Percentiles rank a stretch among this genome's conserved stretches.
These are phyloP conservation scores for Orestias chungarensis DNA, from an alignment of 2,797 vertebrate species.

Conservation along the genomic window DNA sequence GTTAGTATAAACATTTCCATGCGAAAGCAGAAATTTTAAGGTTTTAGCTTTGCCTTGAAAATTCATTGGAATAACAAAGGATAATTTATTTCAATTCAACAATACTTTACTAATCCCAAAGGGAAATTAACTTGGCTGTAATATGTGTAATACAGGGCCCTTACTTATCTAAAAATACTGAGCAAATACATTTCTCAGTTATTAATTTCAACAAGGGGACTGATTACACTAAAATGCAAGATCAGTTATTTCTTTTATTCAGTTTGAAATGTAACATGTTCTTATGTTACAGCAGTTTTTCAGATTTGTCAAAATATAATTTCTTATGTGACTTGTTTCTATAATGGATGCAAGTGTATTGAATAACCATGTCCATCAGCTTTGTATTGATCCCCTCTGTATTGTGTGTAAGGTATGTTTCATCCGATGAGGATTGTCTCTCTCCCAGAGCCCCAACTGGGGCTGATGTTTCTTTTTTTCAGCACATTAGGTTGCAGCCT, in stretches of 20 bases:
- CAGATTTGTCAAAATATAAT: slow-evolving; percentile 3
- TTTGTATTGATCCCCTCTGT: slow-evolving; percentile 64
- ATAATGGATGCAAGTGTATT: slow-evolving; percentile 50
- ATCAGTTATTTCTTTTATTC: background rate
- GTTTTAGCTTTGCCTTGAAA: slow-evolving; percentile 55
- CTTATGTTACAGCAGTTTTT: background rate
- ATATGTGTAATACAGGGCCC: background rate
- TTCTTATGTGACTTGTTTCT: slow-evolving; percentile 25
- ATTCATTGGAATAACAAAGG: background rate
- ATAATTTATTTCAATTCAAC: no score
- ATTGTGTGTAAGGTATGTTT: slow-evolving; percentile 69
- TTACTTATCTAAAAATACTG: background rate
- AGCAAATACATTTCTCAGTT: background rate
- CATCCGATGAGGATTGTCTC: slow-evolving; percentile 67
- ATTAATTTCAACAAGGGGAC: background rate
- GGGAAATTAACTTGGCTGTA: no score
- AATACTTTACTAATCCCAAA: no score
- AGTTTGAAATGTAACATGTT: background rate
- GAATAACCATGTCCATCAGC: slow-evolving; percentile 48
- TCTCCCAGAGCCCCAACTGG: slow-evolving; percentile 65
- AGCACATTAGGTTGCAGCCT: slow-evolving; percentile 80
- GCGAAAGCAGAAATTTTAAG: background rate
- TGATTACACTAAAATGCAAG: background rate
- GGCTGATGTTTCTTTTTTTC: slow-evolving; percentile 78
- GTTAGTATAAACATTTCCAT: background rate